Base-by-base conservation (phyloP, 2,113 vertebrate genomes). In the Phrynosoma platyrhinos region DNA sequence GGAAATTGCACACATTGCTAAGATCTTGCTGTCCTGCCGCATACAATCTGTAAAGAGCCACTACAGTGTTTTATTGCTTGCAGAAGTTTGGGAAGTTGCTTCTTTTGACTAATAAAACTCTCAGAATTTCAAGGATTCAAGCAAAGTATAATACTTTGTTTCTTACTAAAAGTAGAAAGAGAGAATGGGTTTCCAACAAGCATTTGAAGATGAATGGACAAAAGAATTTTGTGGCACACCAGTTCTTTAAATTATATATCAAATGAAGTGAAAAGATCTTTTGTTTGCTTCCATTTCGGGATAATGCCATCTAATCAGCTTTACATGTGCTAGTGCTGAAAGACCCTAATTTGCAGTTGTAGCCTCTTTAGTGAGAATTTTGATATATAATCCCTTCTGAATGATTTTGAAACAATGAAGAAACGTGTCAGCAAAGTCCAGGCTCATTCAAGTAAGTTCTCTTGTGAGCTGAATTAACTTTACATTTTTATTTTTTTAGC, bases 261-360 rank as follows among this genome's bases (percentile, higher is more conserved):
- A 91, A 91, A 93, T 90, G 78, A 85, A 92, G 83, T 93, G 90
- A 95, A 96, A 96, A 95, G 89, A 91, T 87, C 89, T 90, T 85
- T 96, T 95, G 94, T 96, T 91, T 91, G 64, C 85, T 83, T 94
- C 82, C 40, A 87, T 93, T 94, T 85, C 90, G 76, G 92, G 91
- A 95, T 84, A 92, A 25, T 93, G 89, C 93, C 89, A 89, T 92
- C 88, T 96, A 96, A 95, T 96, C 91, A n/a, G 94, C 95, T 96
- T 96, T 95, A 91, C 68, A 91, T 93, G 92, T 91, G 91, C 94
- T 94, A 94, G 91, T 83, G 95, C 95, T 91, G 6, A 91, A 94
- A 95, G 36, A 32, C 8, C 66, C 27, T 87, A 85, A 85, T 90
- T 89, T 92, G 79, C 92, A 88, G 58, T 79, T 55, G 72, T 53